phyloP scores from a whole-genome alignment of 2,888 invertebrate genomes.

The Ochropleura leucogaster region DNA sequence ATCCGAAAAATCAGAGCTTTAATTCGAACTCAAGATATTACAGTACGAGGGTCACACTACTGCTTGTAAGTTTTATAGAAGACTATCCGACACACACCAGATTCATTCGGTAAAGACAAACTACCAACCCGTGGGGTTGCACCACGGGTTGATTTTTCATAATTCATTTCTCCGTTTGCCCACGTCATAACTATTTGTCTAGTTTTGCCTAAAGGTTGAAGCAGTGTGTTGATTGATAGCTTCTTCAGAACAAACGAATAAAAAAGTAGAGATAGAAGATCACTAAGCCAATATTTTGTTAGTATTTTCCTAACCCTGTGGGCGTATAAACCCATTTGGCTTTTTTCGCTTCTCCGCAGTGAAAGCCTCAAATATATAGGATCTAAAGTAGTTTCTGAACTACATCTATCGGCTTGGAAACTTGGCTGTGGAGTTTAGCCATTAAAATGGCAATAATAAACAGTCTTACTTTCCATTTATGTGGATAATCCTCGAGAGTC shows the following conservation, averaged over 20 bases:
- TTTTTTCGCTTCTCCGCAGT: background rate
- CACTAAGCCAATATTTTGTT: background rate
- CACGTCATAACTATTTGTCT: background rate
- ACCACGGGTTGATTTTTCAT: background rate
- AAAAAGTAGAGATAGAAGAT: background rate
- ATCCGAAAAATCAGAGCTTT: too few species aligned
- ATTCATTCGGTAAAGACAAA: background rate
- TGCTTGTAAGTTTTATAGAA: background rate
- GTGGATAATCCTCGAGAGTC: conserved; percentile 27
- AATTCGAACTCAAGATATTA: too few species aligned
- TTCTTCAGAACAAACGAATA: background rate
- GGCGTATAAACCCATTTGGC: conserved; percentile 1
- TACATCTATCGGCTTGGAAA: background rate
- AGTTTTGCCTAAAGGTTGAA: background rate
- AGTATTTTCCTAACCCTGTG: background rate
- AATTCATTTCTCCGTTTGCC: background rate
- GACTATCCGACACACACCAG: background rate
- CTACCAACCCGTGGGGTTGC: background rate
- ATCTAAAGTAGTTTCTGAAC: conserved; percentile 11
- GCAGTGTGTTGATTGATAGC: background rate
- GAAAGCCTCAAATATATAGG: background rate
- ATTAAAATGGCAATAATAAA: conserved; percentile 7
- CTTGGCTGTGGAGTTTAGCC: background rate
- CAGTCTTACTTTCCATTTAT: background rate
- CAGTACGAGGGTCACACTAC: too few species aligned